A percentile compares a stretch with the other conserved stretches of the same genome.
Evolutionary conservation across 2,888 invertebrate species (phyloP).

Genomic region (Yponomeuta sedellus): DNA sequence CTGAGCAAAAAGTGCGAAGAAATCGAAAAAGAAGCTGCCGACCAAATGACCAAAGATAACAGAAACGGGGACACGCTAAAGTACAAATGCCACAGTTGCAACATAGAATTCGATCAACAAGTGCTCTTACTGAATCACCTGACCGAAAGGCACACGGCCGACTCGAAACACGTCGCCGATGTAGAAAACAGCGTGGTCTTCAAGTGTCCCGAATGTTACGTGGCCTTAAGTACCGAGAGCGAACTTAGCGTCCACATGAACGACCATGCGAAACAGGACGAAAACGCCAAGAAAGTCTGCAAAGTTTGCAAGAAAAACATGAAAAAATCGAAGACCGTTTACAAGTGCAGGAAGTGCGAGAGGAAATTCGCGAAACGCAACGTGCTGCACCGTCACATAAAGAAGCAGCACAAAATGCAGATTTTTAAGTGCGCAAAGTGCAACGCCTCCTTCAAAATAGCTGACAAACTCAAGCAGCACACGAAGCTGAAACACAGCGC

Average conservation of each 20-base stretch:
- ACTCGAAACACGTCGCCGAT: not conserved
- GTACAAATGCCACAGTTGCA: constrained; percentile 11
- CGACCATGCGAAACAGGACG: constrained; percentile 2
- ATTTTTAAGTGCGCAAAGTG: constrained; percentile 8
- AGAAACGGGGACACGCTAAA: not conserved
- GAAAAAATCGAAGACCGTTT: not conserved
- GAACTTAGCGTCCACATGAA: constrained; percentile 3
- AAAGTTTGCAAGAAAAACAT: constrained; percentile 4
- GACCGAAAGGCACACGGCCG: not conserved
- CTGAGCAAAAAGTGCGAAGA: not conserved
- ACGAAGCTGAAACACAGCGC: constrained; percentile 5
- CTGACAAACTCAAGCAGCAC: constrained; percentile 11
- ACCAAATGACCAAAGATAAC: not conserved
- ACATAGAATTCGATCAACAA: constrained; percentile 11
- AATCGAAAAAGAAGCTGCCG: not conserved
- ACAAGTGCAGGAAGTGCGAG: constrained; percentile 15
- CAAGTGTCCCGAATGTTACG: constrained; percentile 6
- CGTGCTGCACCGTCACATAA: not conserved
- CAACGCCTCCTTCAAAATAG: constrained; percentile 11
- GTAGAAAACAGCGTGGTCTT: not conserved
- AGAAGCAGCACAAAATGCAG: constrained; percentile 1
- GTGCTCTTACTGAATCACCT: constrained; percentile 8
- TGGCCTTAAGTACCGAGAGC: not conserved
- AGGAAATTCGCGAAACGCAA: constrained; percentile 1
- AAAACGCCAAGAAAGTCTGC: not conserved